Evolutionary conservation across 1,140 invertebrate genomes (phyloP).

Genomic region (honey bee (Apis mellifera)): DNA sequence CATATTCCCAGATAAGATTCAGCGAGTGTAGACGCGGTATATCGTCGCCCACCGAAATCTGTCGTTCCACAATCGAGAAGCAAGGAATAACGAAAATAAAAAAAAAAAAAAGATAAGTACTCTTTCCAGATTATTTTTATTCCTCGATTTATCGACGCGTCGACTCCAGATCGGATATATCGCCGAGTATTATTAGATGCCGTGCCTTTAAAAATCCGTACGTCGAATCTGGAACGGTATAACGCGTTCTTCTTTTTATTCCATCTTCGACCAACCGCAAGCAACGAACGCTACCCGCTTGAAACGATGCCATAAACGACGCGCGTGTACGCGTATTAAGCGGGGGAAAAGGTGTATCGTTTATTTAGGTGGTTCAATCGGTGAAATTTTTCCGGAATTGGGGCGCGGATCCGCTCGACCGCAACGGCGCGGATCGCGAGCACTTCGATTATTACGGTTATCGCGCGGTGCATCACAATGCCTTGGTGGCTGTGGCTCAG

Average conservation of each 20-base stretch:
- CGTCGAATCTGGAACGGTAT: background rate
- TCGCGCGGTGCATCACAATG: conserved; percentile 38
- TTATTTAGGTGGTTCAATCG: background rate
- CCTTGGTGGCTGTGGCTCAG: conserved; percentile 8
- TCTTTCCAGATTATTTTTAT: conserved; percentile 4
- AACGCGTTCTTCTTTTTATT: background rate
- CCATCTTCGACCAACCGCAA: background rate
- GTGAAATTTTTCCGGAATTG: background rate
- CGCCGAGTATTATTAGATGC: background rate
- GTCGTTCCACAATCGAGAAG: conserved; percentile 40
- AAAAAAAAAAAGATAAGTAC: too few relatives aligned
- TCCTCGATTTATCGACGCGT: background rate
- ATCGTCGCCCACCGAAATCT: conserved; percentile 39
- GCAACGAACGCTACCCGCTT: too few relatives aligned
- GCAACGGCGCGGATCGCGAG: conserved; percentile 22
- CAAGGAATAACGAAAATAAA: conserved; percentile 38
- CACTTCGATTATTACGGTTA: conserved; percentile 51
- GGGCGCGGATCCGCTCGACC: background rate
- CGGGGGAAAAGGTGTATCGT: background rate
- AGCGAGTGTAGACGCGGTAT: conserved; percentile 51
- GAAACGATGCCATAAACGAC: too few relatives aligned
- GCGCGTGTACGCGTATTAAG: background rate
- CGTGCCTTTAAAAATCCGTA: background rate
- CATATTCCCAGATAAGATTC: conserved; percentile 59
- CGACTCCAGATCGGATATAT: background rate